Percentiles rank a stretch among this genome's conserved stretches.
Conservation (phyloP, 2,113 vertebrate genomes). For the Ramphastos sulfuratus region DNA sequence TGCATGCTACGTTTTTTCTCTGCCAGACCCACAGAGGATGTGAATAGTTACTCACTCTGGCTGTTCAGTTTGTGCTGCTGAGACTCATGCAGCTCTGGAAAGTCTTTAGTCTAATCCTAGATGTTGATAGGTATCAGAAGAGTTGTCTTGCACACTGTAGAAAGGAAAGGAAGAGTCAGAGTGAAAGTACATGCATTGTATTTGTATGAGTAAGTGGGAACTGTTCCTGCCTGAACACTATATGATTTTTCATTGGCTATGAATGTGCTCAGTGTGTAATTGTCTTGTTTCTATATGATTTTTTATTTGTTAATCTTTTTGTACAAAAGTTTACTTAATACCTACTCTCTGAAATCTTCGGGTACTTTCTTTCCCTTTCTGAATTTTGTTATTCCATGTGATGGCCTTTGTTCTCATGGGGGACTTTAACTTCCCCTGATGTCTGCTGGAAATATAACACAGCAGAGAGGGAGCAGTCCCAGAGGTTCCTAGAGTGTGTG, state of each 20-base stretch:
- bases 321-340: not conserved
- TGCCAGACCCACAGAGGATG: not conserved
- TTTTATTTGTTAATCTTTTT: not conserved
- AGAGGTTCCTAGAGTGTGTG: no score
- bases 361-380: slow-evolving; percentile 2
- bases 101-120: not conserved
- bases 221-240: not conserved
- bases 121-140: not conserved
- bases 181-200: not conserved
- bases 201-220: not conserved
- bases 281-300: not conserved
- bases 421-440: no score
- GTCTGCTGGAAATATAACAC: no score
- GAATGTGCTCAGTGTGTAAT: not conserved
- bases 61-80: not conserved
- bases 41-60: not conserved
- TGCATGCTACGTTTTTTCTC: not conserved
- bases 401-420: not conserved
- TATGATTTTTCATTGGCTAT: not conserved
- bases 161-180: not conserved
- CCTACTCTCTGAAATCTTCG: not conserved
- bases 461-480: no score
- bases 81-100: not conserved
- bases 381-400: slow-evolving; percentile 22
- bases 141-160: not conserved